Conservation (phyloP, 2,113 vertebrate species). For the Raja brachyura region DNA sequence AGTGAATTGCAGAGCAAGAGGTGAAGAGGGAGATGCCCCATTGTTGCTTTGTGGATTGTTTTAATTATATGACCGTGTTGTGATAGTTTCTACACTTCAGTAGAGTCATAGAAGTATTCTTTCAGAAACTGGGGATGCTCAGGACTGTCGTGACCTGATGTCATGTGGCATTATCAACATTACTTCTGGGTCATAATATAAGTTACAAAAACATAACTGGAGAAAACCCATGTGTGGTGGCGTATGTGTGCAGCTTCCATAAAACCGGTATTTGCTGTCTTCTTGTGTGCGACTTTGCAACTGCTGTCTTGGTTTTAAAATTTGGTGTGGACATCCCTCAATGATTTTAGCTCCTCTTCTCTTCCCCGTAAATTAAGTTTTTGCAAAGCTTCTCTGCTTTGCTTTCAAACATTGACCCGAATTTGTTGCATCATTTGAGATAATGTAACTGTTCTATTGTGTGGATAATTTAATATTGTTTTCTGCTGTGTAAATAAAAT, state of each 20-base stretch:
- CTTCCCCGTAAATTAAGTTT: not conserved
- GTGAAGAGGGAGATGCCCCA: not conserved
- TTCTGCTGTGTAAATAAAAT: not conserved
- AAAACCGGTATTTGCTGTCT: not conserved
- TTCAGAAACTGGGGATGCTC: not conserved
- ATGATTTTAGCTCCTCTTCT: not conserved
- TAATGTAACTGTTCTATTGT: not conserved
- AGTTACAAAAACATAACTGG: not conserved
- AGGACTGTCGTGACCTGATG: not conserved
- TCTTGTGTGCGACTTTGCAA: not conserved
- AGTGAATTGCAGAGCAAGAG: not conserved
- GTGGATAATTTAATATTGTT: constrained; percentile 4
- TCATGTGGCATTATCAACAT: not conserved
- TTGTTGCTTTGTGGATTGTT: not conserved
- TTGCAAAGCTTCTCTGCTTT: not conserved
- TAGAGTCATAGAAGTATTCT: not conserved
- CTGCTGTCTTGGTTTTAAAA: not conserved
- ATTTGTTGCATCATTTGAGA: constrained; percentile 1
- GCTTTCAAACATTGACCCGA: not conserved
- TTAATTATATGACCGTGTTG: not conserved
- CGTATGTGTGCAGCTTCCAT: not conserved
- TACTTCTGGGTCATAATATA: not conserved
- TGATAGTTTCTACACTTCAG: not conserved
- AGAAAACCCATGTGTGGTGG: not conserved
- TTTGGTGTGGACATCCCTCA: not conserved